Evolutionary conservation across 92 coral and sea anemone genomes (phyloP).

Genomic region (Muricea muricata): DNA sequence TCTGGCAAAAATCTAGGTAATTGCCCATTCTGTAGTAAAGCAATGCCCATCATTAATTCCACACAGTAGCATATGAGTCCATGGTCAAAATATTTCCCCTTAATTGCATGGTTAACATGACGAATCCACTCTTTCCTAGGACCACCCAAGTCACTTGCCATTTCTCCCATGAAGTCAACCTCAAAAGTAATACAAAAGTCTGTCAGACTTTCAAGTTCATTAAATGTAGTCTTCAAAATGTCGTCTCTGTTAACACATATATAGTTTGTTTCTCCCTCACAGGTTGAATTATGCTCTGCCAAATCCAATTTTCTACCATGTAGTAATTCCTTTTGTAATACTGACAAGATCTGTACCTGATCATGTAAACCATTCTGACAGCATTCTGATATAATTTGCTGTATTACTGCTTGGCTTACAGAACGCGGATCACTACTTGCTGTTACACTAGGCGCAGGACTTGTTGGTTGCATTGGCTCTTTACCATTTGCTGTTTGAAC

Average conservation of each 20-base stretch:
- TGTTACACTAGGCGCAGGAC: too few species aligned
- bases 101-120: constrained; percentile 53
- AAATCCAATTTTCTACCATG: constrained; percentile 53
- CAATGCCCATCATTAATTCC: constrained; percentile 60
- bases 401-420: constrained; percentile 16
- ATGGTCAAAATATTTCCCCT: constrained; percentile 53
- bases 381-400: too few species aligned
- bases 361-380: constrained; percentile 39
- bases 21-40: constrained; percentile 65
- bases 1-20: constrained; percentile 36
- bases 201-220: constrained; percentile 56
- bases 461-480: too few species aligned
- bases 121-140: constrained; percentile 70
- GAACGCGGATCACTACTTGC: not conserved
- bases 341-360: constrained; percentile 62
- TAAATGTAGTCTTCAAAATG: constrained; percentile 56
- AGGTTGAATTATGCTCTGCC: constrained; percentile 17
- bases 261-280: constrained; percentile 64
- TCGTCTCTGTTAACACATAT: constrained; percentile 60
- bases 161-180: constrained; percentile 69
- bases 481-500: too few species aligned
- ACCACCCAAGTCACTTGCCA: constrained; percentile 60
- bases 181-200: constrained; percentile 61
- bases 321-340: constrained; percentile 47
- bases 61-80: constrained; percentile 58